phyloP scores from a whole-genome alignment of 2,888 invertebrate species.

The Buathra laborator region DNA sequence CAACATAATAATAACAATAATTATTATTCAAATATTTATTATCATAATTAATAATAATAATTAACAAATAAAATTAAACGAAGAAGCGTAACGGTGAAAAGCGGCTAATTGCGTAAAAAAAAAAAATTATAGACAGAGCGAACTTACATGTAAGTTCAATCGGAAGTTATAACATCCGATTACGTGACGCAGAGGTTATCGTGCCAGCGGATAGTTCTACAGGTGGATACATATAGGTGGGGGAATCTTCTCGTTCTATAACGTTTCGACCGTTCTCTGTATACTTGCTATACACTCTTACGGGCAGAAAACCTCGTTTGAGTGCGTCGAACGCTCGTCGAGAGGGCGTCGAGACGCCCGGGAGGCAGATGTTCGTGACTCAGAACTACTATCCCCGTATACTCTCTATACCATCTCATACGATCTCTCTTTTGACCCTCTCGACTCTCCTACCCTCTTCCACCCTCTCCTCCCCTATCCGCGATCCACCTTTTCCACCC shows the following conservation, averaged over 20 bases:
- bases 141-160: background rate
- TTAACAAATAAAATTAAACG: too few species aligned
- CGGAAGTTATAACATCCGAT: slow-evolving; percentile 34
- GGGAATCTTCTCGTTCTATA: slow-evolving; percentile 4
- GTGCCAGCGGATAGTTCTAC: slow-evolving; percentile 36
- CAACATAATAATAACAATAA: too few species aligned
- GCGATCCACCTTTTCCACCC: background rate
- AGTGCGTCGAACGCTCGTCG: slow-evolving; percentile 45
- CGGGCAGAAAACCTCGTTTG: slow-evolving; percentile 4
- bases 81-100: too few species aligned
- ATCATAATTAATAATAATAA: too few species aligned
- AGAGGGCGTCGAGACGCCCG: slow-evolving; percentile 10
- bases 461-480: slow-evolving; percentile 8
- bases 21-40: too few species aligned
- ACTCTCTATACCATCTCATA: slow-evolving; percentile 17
- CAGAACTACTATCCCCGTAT: slow-evolving; percentile 44
- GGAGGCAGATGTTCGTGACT: slow-evolving; percentile 65
- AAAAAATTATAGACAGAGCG: too few species aligned
- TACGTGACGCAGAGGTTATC: slow-evolving; percentile 31
- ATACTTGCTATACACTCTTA: slow-evolving; percentile 8
- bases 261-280: slow-evolving; percentile 5
- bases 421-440: slow-evolving; percentile 33
- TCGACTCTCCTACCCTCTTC: slow-evolving; percentile 22
- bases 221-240: slow-evolving; percentile 38
- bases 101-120: too few species aligned